A percentile compares a stretch with the other conserved stretches of the same genome.
phyloP scores from a whole-genome alignment of 2,113 vertebrate genomes.

The Edolisoma coerulescens region DNA sequence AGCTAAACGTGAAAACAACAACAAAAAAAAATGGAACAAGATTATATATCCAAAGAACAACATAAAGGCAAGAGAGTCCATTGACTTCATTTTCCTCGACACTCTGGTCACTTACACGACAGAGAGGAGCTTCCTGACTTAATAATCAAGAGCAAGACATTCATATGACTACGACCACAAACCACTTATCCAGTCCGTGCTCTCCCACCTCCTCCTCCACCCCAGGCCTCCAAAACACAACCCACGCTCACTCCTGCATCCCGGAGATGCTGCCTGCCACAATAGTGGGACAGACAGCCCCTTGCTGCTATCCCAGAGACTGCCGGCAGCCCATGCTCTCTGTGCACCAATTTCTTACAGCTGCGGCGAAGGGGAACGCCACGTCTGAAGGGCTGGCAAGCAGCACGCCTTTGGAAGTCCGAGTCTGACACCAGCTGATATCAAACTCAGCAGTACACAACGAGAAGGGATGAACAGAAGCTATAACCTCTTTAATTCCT shows the following conservation, averaged over 20 bases:
- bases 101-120: background rate
- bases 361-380: background rate
- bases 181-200: background rate
- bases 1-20: background rate
- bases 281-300: background rate
- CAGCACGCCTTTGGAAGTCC: accelerated
- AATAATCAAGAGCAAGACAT: background rate
- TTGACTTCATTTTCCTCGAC: background rate
- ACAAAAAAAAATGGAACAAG: background rate
- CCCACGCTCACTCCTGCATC: background rate
- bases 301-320: background rate
- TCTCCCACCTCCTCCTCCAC: background rate
- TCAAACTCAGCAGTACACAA: accelerated
- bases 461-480: background rate
- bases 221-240: background rate
- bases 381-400: background rate
- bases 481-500: background rate
- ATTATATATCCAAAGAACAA: background rate
- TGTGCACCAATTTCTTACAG: background rate
- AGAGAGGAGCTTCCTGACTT: background rate
- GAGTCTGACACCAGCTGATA: background rate
- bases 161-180: background rate
- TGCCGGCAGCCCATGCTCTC: background rate
- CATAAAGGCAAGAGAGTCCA: background rate
- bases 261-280: background rate